These are phyloP conservation scores for Plectrocnemia conspersa DNA, from an alignment of 1,140 invertebrate species.

Conservation along the genomic window DNA sequence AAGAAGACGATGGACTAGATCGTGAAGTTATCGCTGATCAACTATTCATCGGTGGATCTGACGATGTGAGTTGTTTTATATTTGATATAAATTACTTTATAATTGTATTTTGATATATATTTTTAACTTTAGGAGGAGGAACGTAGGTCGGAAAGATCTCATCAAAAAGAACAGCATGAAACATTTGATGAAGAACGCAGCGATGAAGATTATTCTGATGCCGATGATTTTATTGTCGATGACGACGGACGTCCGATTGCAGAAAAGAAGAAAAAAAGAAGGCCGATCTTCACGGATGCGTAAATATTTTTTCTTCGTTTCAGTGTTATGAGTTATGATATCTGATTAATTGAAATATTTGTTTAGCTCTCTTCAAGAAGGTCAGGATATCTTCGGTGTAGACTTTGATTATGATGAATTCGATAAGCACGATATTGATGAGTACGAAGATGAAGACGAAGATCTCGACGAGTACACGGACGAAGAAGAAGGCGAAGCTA, in stretches of 20 bases:
- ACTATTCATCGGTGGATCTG: constrained; percentile 76
- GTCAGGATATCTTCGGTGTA: constrained; percentile 98
- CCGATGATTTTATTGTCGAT: constrained; percentile 96
- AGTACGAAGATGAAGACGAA: constrained; percentile 80
- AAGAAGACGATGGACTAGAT: constrained; percentile 68
- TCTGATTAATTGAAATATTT: constrained; percentile 5
- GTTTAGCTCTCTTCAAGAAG: constrained; percentile 85
- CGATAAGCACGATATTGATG: constrained; percentile 81
- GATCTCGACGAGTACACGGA: constrained; percentile 70
- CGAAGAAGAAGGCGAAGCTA: constrained; percentile 53
- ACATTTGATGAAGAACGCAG: constrained; percentile 71
- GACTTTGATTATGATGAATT: constrained; percentile 98
- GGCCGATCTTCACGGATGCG: constrained; percentile 87
- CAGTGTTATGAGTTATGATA: background rate
- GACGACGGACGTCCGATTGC: constrained; percentile 90
- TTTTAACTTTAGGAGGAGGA: constrained; percentile 67
- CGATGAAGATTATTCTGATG: constrained; percentile 78
- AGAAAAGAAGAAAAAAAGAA: constrained; percentile 80
- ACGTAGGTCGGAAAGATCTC: constrained; percentile 63
- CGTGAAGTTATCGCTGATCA: constrained; percentile 85
- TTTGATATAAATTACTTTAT: constrained; percentile 12
- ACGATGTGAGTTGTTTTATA: constrained; percentile 63
- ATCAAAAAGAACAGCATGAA: constrained; percentile 55
- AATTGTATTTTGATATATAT: background rate
- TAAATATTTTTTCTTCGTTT: constrained; percentile 50